Evolutionary conservation across 1,140 invertebrate genomes (phyloP), one percentile per base, ranked within the genome.

Genomic region (Leguminivora glycinivorella): DNA sequence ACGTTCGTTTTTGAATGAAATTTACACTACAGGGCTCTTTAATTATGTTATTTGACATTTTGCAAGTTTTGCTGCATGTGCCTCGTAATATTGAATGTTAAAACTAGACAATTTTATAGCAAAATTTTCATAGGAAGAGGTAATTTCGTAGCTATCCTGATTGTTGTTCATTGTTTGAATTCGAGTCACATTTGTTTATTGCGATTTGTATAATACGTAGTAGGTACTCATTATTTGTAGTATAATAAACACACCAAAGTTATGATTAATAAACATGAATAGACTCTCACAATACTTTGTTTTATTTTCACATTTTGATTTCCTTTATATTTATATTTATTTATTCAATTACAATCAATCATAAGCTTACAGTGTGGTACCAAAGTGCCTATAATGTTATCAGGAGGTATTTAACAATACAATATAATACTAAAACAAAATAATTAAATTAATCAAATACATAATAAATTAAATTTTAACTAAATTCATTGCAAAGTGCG

Each of bases 211-310:
- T 78, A 72, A 79, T 79, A 80, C 72, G 84, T 88, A 85, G 79
- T 38, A 38, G 34, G 34, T 83, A 84, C 78, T 85, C 76, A 75
- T 83, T 88, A 88, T 89, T 89, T 89, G 85, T 89, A 89, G 85
- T 89, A 87, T 89, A 87, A 88, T 87, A 85, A 85, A 88, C 77
- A 91, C 85, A 91, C 89, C 89, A 91, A 91, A 91, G 87, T 89
- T 89, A 90, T 86, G 83, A 88, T 86, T 83, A 91, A 91, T 84
- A 87, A 87, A 82, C 74, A 77, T 79, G 71, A 77, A 84, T 89
- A 91, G 85, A 85, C 81, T 84, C 85, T 87, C 81, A 71, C 83
- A 84, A 68, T 72, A 40, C 67, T 72, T 80, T 72, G 77, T 89
- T 88, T 89, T 81, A 87, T 88, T 88, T 76, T 14, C n/a, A 67